Base-by-base conservation (phyloP, 2,888 invertebrate species). In the Chrysopilus asiliformis region DNA sequence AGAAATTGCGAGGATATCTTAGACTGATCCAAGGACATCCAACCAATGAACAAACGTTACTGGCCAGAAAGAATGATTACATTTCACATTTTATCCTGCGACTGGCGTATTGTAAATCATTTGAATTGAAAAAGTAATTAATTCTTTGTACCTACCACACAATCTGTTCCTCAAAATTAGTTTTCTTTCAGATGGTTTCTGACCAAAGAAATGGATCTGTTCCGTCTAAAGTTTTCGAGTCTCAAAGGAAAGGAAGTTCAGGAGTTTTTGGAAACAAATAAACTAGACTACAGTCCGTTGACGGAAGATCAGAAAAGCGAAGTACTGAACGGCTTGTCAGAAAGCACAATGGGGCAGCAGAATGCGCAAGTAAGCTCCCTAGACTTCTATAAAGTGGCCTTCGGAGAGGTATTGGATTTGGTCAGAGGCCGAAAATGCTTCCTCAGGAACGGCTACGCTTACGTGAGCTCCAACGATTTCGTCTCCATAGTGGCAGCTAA, bases 71-170 rank as follows among this genome's bases (percentile, higher is more conserved):
- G 20, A 72, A 74, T 43, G 97, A 98, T 61, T 81, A 86, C 51
- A 72, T 94, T 34, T 89, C 95, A 1, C 97, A 98, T 60, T 95
- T 84, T 57, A 85, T 95, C 49, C 67, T 97, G 3, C 71, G 94
- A 38, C 62, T 98, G 39, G 90, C 90, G 0, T 95, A 89, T 60
- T 94, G 91, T 55, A 72, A 83, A 51, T 79, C 80, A 15, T 83
- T 85, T 46, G 91, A 94, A 38, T 66, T 89, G 24, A 68, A 83
- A 20, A 72, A 61, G 58, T 57, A 45, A 26, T 20, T 18, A 14
- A 9, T 16, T n/a, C 2, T 20, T 6, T 3, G 22, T 15, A 10
- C 15, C 6, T 12, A 17, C 12, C 7, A 14, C 6, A 3, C 4
- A 27, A 32, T n/a, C 7, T 20, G 16, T 9, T 12, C 5, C 12